Evolutionary conservation across 2,888 invertebrate species (phyloP).

Genomic region (Cyrtodaria siliqua): DNA sequence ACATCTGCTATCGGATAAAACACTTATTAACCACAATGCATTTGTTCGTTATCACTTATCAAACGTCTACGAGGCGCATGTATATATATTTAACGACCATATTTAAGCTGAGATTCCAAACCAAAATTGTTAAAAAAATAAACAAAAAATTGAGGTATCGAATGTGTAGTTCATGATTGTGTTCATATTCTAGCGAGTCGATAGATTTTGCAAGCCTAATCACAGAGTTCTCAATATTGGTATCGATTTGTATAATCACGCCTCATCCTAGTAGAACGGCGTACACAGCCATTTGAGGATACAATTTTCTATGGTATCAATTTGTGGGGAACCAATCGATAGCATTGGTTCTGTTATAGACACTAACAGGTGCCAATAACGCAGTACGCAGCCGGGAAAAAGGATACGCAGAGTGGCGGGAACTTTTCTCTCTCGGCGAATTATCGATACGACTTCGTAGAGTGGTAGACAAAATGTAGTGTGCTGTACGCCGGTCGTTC

Average conservation of each 20-base stretch:
- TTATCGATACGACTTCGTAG: too few relatives aligned
- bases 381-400: constrained; percentile 2
- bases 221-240: constrained; percentile 19
- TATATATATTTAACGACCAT: background rate
- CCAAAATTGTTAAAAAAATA: background rate
- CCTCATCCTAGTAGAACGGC: constrained; percentile 7
- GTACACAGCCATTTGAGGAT: constrained; percentile 43
- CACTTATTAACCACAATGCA: too few relatives aligned
- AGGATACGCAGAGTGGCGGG: background rate
- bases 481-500: too few relatives aligned
- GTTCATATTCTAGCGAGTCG: constrained; percentile 1
- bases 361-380: background rate
- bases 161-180: background rate
- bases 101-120: background rate
- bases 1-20: too few relatives aligned
- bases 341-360: background rate
- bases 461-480: too few relatives aligned
- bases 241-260: constrained; percentile 50
- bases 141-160: background rate
- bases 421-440: too few relatives aligned
- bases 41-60: too few relatives aligned
- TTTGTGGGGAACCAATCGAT: constrained; percentile 30
- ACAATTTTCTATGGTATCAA: constrained; percentile 31
- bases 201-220: constrained; percentile 38
- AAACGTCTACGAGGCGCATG: background rate